phyloP scores from a whole-genome alignment of 37 sponge, comb jelly and placozoan species.

The Chondrilla cf. caribensis region DNA sequence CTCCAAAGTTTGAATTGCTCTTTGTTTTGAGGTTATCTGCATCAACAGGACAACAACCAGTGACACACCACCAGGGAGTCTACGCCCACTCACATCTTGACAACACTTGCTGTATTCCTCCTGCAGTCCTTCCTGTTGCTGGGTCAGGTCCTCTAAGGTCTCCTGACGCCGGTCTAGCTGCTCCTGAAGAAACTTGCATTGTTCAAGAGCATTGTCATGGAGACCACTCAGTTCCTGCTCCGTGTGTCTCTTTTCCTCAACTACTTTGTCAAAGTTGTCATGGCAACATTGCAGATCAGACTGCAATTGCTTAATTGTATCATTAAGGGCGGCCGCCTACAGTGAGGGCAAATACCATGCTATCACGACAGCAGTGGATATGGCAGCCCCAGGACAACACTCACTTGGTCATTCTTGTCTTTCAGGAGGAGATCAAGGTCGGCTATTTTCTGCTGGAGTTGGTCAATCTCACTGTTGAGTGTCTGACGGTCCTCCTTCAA shows the following conservation, averaged over 20 bases:
- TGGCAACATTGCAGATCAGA: not conserved
- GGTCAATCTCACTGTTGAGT: not conserved
- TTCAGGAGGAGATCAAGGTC: not conserved
- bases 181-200: conserved; percentile 1
- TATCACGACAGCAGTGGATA: not conserved
- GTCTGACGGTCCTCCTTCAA: not conserved
- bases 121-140: conserved; percentile 1
- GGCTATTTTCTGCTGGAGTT: not conserved
- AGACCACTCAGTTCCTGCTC: not conserved
- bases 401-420: not conserved
- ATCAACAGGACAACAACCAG: not conserved
- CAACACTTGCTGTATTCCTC: conserved; percentile 6
- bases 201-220: not conserved
- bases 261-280: not conserved
- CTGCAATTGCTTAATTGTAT: not conserved
- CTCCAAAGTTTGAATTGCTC: not conserved
- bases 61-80: not conserved
- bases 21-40: conserved; percentile 3
- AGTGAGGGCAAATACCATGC: not conserved
- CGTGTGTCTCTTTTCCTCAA: not conserved
- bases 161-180: not conserved
- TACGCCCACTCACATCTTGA: not conserved
- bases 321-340: not conserved
- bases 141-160: not conserved
- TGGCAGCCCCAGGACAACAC: not conserved